Conservation (phyloP, 2,888 invertebrate species). For the Polyommatus iphigenia region DNA sequence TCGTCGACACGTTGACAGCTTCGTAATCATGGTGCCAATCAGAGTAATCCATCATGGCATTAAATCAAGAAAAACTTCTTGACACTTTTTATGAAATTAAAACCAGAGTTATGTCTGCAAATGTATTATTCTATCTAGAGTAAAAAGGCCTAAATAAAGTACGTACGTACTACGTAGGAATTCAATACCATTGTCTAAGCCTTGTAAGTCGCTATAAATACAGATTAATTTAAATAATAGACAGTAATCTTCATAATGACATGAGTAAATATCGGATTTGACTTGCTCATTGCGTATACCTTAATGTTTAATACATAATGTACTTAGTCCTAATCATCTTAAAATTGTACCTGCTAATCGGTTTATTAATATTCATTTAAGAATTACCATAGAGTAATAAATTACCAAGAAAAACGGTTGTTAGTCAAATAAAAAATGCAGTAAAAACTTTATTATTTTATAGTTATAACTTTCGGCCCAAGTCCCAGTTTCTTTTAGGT, state of each 20-base stretch:
- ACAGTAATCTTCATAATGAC: constrained; percentile 26
- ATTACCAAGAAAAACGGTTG: too few species aligned
- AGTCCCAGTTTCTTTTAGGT: too few species aligned
- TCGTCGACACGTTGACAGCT: too few species aligned
- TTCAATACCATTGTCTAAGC: neutral
- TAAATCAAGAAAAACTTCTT: neutral
- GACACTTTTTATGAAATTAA: neutral
- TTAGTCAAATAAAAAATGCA: too few species aligned
- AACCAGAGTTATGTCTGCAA: neutral
- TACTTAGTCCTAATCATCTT: neutral
- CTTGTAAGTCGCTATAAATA: neutral
- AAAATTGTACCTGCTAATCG: neutral
- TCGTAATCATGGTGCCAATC: too few species aligned
- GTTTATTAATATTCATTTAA: neutral
- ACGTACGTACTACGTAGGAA: neutral
- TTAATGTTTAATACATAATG: neutral
- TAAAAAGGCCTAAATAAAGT: neutral
- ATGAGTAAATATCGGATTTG: constrained; percentile 21
- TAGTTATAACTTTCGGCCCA: too few species aligned
- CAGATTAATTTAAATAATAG: constrained; percentile 27
- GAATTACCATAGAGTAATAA: too few species aligned
- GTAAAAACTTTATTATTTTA: too few species aligned
- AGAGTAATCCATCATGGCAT: too few species aligned
- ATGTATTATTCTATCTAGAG: neutral
- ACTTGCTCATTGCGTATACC: neutral